Evolutionary conservation across 2,113 vertebrate genomes (phyloP).

Genomic region (Tragelaphus scriptus): DNA sequence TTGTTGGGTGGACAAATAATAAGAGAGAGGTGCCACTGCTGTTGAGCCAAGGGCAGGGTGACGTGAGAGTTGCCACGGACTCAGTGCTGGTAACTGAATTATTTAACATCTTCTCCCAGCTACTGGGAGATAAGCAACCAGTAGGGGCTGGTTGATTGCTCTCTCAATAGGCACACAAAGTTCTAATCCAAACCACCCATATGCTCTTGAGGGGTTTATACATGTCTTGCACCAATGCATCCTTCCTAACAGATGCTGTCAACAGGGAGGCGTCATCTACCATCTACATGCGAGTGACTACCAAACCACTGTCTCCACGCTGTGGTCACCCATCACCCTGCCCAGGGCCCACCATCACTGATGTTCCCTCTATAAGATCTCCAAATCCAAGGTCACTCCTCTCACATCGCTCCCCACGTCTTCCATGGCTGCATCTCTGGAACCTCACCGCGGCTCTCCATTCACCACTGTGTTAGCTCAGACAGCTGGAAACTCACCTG

Average conservation of each 20-base stretch:
- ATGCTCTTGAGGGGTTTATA: too few relatives aligned
- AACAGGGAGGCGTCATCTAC: rapidly evolving
- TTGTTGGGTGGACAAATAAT: neutral
- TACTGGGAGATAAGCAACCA: neutral
- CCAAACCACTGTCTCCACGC: neutral
- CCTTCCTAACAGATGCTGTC: neutral
- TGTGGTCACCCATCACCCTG: neutral
- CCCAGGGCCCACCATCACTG: neutral
- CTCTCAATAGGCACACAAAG: neutral
- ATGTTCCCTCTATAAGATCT: neutral
- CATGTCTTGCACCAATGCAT: rapidly evolving
- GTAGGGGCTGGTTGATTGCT: too few relatives aligned
- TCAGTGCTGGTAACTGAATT: neutral
- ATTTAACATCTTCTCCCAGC: neutral
- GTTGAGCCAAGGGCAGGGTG: neutral
- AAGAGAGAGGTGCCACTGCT: neutral
- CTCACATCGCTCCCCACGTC: neutral
- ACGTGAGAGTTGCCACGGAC: rapidly evolving
- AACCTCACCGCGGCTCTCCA: neutral
- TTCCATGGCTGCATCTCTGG: too few relatives aligned
- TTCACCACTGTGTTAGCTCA: too few relatives aligned
- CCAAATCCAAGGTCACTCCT: neutral
- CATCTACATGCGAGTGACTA: neutral
- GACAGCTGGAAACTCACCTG: neutral
- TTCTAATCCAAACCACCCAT: neutral